Evolutionary conservation across 2,113 vertebrate genomes (phyloP).

Genomic region (Diadophis punctatus): DNA sequence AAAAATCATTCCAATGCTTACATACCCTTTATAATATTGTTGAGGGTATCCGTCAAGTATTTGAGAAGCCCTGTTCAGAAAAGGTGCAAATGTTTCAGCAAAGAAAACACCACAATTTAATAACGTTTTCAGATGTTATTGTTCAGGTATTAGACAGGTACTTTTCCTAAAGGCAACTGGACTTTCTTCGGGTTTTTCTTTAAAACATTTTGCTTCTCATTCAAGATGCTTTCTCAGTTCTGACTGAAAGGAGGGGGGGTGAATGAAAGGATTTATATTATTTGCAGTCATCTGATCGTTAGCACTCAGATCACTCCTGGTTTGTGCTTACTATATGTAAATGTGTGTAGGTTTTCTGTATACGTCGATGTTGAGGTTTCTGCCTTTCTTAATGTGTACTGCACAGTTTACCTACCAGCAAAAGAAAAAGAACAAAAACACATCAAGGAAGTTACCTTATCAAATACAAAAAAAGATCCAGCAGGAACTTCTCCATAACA

Average conservation of each 20-base stretch:
- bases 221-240: too few relatives aligned
- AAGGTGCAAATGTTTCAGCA: slow-evolving; percentile 17
- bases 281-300: neutral
- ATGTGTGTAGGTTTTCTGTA: neutral
- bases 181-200: neutral
- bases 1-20: slow-evolving; percentile 19
- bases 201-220: neutral
- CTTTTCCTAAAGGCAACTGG: neutral
- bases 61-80: slow-evolving; percentile 63
- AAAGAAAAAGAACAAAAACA: neutral
- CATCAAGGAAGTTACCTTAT: neutral
- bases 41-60: slow-evolving; percentile 67
- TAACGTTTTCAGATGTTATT: neutral
- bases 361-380: neutral
- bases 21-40: slow-evolving; percentile 71
- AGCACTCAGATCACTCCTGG: neutral
- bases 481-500: neutral
- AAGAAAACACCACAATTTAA: neutral
- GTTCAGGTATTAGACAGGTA: neutral
- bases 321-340: neutral
- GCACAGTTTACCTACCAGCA: neutral
- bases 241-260: too few relatives aligned
- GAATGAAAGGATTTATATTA: neutral
- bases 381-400: neutral
- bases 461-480: neutral